phyloP scores from a whole-genome alignment of 2,888 invertebrate species.

The Drosophila cracens region DNA sequence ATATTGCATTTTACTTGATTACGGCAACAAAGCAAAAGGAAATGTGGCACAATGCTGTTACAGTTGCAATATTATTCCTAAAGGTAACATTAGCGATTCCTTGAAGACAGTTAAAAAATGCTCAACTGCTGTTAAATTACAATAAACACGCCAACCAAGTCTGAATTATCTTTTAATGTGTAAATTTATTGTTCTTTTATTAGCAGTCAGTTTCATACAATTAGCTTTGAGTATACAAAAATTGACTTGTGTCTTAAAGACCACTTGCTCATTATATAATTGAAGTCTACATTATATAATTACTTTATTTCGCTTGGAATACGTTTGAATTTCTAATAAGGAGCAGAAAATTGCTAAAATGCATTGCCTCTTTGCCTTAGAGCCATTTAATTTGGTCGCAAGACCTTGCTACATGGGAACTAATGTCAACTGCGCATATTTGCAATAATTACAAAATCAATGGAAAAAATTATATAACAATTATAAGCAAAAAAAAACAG shows the following conservation, averaged over 20 bases:
- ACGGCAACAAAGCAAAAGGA: constrained; percentile 33
- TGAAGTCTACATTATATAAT: neutral
- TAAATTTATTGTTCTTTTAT: neutral
- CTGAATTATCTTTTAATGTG: neutral
- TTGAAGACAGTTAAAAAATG: neutral
- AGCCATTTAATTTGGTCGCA: neutral
- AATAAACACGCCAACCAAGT: neutral
- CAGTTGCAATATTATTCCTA: constrained; percentile 30
- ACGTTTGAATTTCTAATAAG: neutral
- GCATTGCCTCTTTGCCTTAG: neutral
- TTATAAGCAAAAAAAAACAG: constrained; percentile 5
- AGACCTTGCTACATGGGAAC: constrained; percentile 36
- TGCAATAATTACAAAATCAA: constrained; percentile 37
- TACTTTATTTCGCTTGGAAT: neutral
- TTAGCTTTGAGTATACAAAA: neutral
- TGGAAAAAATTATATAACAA: constrained; percentile 28
- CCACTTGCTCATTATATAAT: neutral
- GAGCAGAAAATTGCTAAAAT: neutral
- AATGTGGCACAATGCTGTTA: constrained; percentile 26
- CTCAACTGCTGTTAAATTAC: constrained; percentile 2
- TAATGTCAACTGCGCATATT: constrained; percentile 35
- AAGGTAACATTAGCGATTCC: constrained; percentile 18
- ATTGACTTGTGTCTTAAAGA: neutral
- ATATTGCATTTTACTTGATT: constrained; percentile 60
- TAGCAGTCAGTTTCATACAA: neutral